Percentiles rank a stretch among this genome's conserved stretches.
Conservation (phyloP, 1,140 invertebrate genomes). For the Rhopalosiphum padi region DNA sequence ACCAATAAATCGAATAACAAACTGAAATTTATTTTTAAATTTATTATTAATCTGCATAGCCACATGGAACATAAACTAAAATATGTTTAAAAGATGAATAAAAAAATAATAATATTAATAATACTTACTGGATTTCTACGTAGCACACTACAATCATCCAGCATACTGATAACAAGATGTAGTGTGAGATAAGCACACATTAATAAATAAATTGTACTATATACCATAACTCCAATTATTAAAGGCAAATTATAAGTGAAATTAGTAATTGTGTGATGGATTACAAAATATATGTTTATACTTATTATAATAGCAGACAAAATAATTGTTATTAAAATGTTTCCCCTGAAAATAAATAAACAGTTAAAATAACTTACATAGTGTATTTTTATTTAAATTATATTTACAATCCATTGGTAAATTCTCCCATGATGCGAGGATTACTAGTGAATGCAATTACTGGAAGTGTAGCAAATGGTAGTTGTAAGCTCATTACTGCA, state of each 20-base stretch:
- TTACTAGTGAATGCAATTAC: slow-evolving; percentile 88
- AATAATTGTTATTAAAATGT: slow-evolving; percentile 73
- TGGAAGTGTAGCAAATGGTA: slow-evolving; percentile 85
- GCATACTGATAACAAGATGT: slow-evolving; percentile 76
- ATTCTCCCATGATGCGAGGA: slow-evolving; percentile 82
- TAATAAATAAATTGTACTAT: slow-evolving; percentile 60
- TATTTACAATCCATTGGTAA: slow-evolving; percentile 76
- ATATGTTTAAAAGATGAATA: background rate
- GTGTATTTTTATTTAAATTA: slow-evolving; percentile 20
- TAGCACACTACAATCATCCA: slow-evolving; percentile 62
- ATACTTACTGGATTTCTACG: slow-evolving; percentile 60
- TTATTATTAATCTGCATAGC: background rate
- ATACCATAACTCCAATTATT: slow-evolving; percentile 55
- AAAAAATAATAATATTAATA: background rate
- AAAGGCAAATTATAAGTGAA: slow-evolving; percentile 38
- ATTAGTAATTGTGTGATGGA: slow-evolving; percentile 62
- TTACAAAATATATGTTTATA: slow-evolving; percentile 86
- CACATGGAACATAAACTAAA: background rate
- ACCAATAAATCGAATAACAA: slow-evolving; percentile 47
- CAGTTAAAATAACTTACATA: background rate
- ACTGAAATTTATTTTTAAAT: slow-evolving; percentile 39
- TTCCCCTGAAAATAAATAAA: slow-evolving; percentile 67
- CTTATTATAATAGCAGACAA: slow-evolving; percentile 76
- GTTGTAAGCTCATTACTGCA: slow-evolving; percentile 85
- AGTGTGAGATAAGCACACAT: slow-evolving; percentile 64